A percentile compares a stretch with the other conserved stretches of the same genome.
Evolutionary conservation across 1,140 invertebrate genomes (phyloP).

Genomic region (Acromyrmex echinatior): DNA sequence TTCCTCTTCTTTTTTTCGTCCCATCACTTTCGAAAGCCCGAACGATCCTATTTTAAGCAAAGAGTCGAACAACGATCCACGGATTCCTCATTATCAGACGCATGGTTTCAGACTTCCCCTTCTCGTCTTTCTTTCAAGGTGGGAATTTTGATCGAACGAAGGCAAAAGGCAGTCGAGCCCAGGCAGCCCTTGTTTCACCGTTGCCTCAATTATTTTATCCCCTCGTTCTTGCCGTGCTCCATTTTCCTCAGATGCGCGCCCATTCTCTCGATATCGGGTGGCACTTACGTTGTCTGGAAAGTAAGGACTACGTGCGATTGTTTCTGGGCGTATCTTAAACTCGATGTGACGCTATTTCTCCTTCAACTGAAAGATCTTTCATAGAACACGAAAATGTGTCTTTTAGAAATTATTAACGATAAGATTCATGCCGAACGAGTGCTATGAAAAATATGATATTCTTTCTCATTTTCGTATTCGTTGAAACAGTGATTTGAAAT

Average conservation of each 20-base stretch:
- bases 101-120: constrained; percentile 77
- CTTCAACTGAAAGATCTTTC: background rate
- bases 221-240: constrained; percentile 65
- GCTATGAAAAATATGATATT: background rate
- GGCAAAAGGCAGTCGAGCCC: constrained; percentile 73
- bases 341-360: background rate
- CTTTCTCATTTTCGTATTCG: background rate
- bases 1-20: constrained; percentile 43
- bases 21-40: constrained; percentile 46
- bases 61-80: constrained; percentile 72
- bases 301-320: constrained; percentile 50
- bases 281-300: constrained; percentile 58
- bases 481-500: background rate
- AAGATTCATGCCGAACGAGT: background rate
- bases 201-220: constrained; percentile 80
- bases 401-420: background rate
- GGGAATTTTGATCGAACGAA: constrained; percentile 81
- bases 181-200: constrained; percentile 75
- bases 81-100: constrained; percentile 81
- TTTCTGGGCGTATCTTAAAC: constrained; percentile 10
- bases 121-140: constrained; percentile 78
- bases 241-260: constrained; percentile 47
- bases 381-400: background rate
- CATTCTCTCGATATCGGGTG: constrained; percentile 65
- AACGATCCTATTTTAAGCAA: constrained; percentile 68